Base-by-base conservation (phyloP, 2,797 vertebrate genomes). In the Hemitrygon akajei region DNA sequence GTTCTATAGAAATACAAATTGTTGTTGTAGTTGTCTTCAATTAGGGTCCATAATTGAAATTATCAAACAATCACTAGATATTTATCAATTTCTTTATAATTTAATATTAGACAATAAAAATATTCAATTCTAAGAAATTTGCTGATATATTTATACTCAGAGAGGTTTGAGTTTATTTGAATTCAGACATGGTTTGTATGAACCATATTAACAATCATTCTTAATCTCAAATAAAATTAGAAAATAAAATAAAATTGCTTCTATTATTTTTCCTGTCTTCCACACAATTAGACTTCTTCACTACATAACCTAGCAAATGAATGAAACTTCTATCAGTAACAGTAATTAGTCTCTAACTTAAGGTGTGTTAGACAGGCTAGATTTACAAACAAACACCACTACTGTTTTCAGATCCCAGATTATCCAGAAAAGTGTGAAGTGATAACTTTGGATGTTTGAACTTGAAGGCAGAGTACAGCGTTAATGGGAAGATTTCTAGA, bases 291-390 rank as follows among this genome's bases (percentile, higher is more conserved):
- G n/a, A 63, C 16, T n/a, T n/a, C 16, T n/a, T n/a, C 27, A 11
- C 30, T 60, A 87, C 27, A 89, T n/a, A 60, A 89, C 60, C 60
- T 89, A 30, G 14, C 6, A 89, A 89, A n/a, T n/a, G 9, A 89
- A 89, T 89, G 86, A 66, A 69, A 69, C 34, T 89, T 89, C 18
- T 7, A 69, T 37, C n/a, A 66, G 60, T 34, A 34, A 9, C 10
- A 89, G 60, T 89, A 89, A 89, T 89, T 89, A 66, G 16, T 7
- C n/a, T 66, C 16, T 66, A 89, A 89, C 56, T n/a, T 66, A 60
- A 89, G 30, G 60, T 66, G 30, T 89, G 86, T n/a, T 66, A 66
- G 86, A 66, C 58, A 89, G 34, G 30, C n/a, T n/a, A 22, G n/a
- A 18, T 66, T 66, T 20, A 89, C n/a, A 89, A 89, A 66, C 66